phyloP scores from a whole-genome alignment of 2,888 invertebrate species.

The Homarus gammarus region DNA sequence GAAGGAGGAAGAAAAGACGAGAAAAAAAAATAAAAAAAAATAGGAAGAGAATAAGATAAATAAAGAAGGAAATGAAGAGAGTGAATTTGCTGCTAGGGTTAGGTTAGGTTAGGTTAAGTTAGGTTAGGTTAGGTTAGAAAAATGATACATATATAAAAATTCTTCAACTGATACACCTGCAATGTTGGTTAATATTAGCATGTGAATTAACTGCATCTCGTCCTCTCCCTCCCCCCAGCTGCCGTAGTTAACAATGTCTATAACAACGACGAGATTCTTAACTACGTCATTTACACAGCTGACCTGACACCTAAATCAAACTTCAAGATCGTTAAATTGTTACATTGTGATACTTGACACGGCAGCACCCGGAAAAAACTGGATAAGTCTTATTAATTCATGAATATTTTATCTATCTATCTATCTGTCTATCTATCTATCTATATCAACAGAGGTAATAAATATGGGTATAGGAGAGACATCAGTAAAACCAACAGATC shows the following conservation, averaged over 20 bases:
- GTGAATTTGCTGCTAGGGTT: too few relatives aligned
- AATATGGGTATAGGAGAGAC: too few relatives aligned
- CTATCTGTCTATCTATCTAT: neutral
- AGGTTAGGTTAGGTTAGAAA: too few relatives aligned
- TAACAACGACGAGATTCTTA: neutral
- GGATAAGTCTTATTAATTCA: neutral
- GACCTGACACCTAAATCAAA: neutral
- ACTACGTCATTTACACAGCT: neutral
- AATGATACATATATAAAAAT: too few relatives aligned
- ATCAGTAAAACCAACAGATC: neutral
- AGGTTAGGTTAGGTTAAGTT: too few relatives aligned
- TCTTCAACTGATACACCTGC: too few relatives aligned
- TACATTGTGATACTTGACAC: neutral
- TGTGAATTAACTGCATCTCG: too few relatives aligned
- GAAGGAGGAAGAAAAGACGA: neutral
- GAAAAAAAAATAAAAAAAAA: neutral
- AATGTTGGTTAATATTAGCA: too few relatives aligned
- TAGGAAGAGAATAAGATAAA: neutral
- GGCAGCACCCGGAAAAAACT: neutral
- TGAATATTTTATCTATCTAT: neutral
- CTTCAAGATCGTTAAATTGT: neutral
- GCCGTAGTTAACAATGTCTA: too few relatives aligned
- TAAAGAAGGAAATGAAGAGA: too few relatives aligned
- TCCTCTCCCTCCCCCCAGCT: too few relatives aligned
- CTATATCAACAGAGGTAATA: neutral